Evolutionary conservation across 2,888 invertebrate genomes (phyloP), one percentile per base, ranked within the genome.

Genomic region (Drosophila algonquin): DNA sequence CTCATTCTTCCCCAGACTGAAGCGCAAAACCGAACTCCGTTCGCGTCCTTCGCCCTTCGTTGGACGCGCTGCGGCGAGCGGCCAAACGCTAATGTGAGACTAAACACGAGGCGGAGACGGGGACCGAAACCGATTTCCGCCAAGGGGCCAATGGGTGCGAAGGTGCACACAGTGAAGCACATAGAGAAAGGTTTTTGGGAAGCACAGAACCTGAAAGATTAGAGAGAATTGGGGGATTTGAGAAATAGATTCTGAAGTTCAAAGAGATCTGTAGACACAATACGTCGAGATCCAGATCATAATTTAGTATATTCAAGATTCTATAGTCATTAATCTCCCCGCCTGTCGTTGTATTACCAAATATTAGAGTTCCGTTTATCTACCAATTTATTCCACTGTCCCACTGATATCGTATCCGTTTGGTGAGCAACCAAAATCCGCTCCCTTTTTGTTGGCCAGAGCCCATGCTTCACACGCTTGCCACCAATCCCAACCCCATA

Each of bases 71-170:
- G 68, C 70, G 76, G 72, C 56, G 51, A 51, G 62, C 54, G 72
- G 67, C 64, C 62, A 67, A 75, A 84, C 89, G 85, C 87, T 86
- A 86, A 86, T 86, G 89, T 80, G 78, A 75, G 87, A 62, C 89
- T 88, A 87, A 88, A 84, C 77, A 87, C 80, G 79, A 78, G 80
- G 75, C 54, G 58, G 77, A 63, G 77, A 80, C 76, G 76, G 73
- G 81, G 80, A 84, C 80, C 77, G 74, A 85, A 82, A 84, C 80
- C 87, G 79, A 89, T 89, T 83, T 80, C 79, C 81, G 77, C 70
- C 63, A 80, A 75, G 68, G 73, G 77, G 68, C 40, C 68, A 70
- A 62, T 64, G 62, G 64, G 58, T 50, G 59, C 27, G 24, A 65
- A 63, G 58, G 58, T 27, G 30, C 40, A 52, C 35, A 62, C 63